phyloP scores from a whole-genome alignment of 2,797 vertebrate genomes.

The Enteromius radiatus region DNA sequence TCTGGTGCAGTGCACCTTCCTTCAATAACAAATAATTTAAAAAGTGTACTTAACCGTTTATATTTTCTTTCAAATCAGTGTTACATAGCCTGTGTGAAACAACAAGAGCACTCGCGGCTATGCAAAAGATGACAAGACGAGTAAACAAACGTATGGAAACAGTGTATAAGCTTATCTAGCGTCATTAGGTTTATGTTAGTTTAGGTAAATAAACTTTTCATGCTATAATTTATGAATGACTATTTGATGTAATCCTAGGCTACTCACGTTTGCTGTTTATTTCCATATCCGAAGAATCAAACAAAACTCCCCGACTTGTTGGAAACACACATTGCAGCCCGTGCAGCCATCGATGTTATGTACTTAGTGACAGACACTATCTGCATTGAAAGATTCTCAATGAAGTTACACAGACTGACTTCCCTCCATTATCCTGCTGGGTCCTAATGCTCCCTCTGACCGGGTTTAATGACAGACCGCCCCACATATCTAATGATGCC shows the following conservation, averaged over 20 bases:
- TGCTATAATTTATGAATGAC: not conserved
- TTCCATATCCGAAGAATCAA: conserved; percentile 68
- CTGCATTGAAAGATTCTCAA: conserved; percentile 44
- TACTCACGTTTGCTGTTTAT: conserved; percentile 74
- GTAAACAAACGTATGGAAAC: not conserved
- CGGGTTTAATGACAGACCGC: not conserved
- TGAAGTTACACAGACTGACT: conserved; percentile 15
- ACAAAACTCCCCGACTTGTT: conserved; percentile 40
- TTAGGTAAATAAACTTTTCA: not conserved
- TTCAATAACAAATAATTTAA: not conserved
- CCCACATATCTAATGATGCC: not conserved
- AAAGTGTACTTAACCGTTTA: not conserved
- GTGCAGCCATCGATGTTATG: conserved; percentile 53
- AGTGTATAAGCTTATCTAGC: not conserved
- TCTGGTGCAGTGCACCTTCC: not conserved
- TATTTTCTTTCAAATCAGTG: not conserved
- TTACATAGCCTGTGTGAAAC: not conserved
- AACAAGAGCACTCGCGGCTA: not conserved
- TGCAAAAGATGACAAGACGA: not conserved
- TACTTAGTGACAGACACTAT: conserved; percentile 49
- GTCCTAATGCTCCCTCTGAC: conserved; percentile 69
- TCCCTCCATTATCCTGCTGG: conserved; percentile 62
- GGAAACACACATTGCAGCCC: conserved; percentile 32
- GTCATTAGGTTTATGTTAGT: not conserved
- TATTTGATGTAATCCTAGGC: not conserved